Percentiles rank a stretch among this genome's conserved stretches.
These are phyloP conservation scores for Pterois miles DNA, from an alignment of 2,797 vertebrate genomes.

Conservation along the genomic window DNA sequence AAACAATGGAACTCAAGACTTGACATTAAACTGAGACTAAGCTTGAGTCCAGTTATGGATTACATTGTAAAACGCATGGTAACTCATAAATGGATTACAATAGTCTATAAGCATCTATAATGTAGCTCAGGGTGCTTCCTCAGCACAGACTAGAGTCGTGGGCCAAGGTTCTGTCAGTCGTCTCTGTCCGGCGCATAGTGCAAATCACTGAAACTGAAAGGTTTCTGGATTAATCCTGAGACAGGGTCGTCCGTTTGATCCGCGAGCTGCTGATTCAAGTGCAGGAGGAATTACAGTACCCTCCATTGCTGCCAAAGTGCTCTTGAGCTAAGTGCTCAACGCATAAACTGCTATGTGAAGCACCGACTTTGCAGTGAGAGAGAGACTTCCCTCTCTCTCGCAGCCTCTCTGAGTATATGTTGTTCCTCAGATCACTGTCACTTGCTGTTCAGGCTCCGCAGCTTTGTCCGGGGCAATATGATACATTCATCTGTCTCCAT, in stretches of 20 bases:
- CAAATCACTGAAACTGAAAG: constrained; percentile 40
- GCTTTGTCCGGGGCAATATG: constrained; percentile 49
- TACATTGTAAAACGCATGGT: constrained; percentile 23
- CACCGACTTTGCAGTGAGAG: constrained; percentile 22
- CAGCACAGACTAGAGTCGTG: background rate
- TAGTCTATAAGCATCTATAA: background rate
- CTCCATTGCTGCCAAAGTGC: constrained; percentile 41
- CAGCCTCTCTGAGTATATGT: constrained; percentile 19
- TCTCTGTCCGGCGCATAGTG: background rate
- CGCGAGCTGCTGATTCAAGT: constrained; percentile 32
- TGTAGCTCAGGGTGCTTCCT: background rate
- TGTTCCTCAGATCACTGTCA: constrained; percentile 34
- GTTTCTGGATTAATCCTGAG: constrained; percentile 38
- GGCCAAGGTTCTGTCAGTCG: constrained; percentile 7
- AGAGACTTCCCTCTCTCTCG: background rate
- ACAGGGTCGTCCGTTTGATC: constrained; percentile 25
- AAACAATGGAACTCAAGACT: constrained; percentile 24
- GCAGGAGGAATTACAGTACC: constrained; percentile 25
- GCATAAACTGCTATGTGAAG: constrained; percentile 12
- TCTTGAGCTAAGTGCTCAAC: constrained; percentile 39
- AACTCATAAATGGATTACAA: constrained; percentile 43
- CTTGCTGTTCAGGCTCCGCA: constrained; percentile 27
- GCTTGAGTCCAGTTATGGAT: constrained; percentile 22
- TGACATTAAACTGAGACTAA: constrained; percentile 22
- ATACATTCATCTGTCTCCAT: constrained; percentile 71